Evolutionary conservation across 2,888 invertebrate species (phyloP), one percentile per base, ranked within the genome.

Genomic region (Galerucella nymphaeae): DNA sequence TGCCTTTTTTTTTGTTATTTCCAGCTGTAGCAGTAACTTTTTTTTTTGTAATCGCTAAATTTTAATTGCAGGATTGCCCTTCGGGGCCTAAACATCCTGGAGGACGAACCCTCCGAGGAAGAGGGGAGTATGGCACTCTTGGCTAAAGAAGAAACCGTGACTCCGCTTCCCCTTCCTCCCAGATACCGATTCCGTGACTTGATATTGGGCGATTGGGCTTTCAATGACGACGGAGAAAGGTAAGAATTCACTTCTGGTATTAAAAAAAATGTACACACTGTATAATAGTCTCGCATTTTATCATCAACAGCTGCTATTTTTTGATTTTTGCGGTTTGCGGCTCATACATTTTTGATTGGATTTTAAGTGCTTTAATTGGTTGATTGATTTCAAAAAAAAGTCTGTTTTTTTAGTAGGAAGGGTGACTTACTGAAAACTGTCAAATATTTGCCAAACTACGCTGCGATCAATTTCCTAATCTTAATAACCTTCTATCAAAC

Each of bases 141-240:
- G 75, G 82, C 80, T 66, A 80, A 79, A n/a, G 80, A 79, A 59
- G 85, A 85, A 68, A 78, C 79, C 57, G 77, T 81, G 30, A 81
- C 84, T 63, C 87, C 88, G 38, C 83, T 88, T 74, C 87, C 88
- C 69, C 83, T 91, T 72, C 91, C 93, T 41, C 92, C 93, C 59
- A 87, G 94, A 77, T 94, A 94, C 87, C 89, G 94, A 68, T 90
- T 94, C 82, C 88, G 94, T 76, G 94, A 94, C 86, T 89, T 94
- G 79, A 90, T 94, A 81, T 88, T 93, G 81, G 94, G 94, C 61
- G 94, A 94, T 86, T 93, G 92, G 84, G 91, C 92, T 16, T 92
- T 92, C 86, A 92, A 91, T 83, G 93, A 93, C 83, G 93, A 93
- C 81, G 93, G 93, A 59, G 93, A 93, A 89, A 92, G 94, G 94